phyloP scores from a whole-genome alignment of 2,888 invertebrate species.

The Cephus nigrinus region DNA sequence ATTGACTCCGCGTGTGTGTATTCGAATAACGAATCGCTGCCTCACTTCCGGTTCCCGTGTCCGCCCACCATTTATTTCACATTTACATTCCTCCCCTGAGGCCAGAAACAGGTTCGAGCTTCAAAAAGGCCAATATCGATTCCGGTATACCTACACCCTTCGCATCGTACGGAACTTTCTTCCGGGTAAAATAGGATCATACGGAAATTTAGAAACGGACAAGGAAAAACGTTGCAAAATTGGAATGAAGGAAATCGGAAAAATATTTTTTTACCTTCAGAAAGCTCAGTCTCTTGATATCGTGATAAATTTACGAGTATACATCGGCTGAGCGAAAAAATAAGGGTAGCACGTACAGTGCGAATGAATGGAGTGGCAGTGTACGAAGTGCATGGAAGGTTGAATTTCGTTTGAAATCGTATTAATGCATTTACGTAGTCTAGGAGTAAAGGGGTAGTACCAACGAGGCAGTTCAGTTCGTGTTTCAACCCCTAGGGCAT shows the following conservation, averaged over 20 bases:
- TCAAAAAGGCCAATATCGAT: background rate
- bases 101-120: background rate
- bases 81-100: background rate
- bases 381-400: background rate
- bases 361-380: background rate
- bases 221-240: background rate
- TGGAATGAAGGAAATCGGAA: background rate
- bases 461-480: slow-evolving; percentile 19
- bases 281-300: background rate
- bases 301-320: background rate
- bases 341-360: background rate
- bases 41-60: background rate
- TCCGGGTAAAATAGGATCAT: background rate
- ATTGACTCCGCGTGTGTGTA: background rate
- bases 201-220: background rate
- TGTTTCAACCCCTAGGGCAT: slow-evolving; percentile 27
- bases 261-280: background rate
- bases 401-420: slow-evolving; percentile 19
- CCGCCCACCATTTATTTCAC: background rate
- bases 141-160: background rate
- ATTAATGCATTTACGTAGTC: slow-evolving; percentile 34
- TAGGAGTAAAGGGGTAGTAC: slow-evolving; percentile 12
- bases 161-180: background rate
- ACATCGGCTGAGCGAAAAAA: background rate
- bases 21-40: background rate